Conservation (phyloP, 2,113 vertebrate species). For the Sinocyclocheilus anophthalmus region DNA sequence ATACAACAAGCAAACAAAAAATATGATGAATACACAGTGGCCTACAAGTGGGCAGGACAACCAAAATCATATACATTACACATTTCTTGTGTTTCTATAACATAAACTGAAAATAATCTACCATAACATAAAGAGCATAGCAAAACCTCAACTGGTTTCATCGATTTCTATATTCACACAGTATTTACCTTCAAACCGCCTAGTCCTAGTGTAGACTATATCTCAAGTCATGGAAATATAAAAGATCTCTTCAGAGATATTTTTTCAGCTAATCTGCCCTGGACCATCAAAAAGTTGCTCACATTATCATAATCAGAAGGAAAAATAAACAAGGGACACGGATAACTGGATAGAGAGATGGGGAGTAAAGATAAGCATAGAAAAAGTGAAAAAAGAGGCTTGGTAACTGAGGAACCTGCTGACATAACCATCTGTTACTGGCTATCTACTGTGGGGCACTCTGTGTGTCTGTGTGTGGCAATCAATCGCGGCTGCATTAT, state of each 20-base stretch:
- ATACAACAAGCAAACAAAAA: background rate
- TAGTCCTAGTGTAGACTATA: background rate
- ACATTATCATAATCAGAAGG: conserved; percentile 21
- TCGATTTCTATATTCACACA: background rate
- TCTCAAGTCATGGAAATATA: background rate
- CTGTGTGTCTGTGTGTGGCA: background rate
- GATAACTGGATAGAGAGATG: conserved; percentile 2
- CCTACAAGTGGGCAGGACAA: background rate
- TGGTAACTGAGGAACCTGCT: conserved; percentile 44
- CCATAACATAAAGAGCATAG: background rate
- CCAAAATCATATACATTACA: background rate
- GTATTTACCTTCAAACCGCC: background rate
- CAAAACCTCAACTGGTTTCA: background rate
- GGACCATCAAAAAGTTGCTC: background rate
- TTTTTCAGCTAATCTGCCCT: background rate
- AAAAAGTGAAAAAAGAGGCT: background rate
- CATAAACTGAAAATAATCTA: background rate
- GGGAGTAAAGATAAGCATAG: background rate
- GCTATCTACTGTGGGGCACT: conserved; percentile 32
- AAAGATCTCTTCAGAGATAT: background rate
- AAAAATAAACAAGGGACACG: background rate
- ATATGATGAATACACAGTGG: background rate
- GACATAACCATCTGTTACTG: conserved; percentile 56
- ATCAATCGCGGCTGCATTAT: conserved; percentile 46
- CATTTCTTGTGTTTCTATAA: background rate